Evolutionary conservation across 2,888 invertebrate genomes (phyloP), one percentile per base, ranked within the genome.

Genomic region (Tineola bisselliella): DNA sequence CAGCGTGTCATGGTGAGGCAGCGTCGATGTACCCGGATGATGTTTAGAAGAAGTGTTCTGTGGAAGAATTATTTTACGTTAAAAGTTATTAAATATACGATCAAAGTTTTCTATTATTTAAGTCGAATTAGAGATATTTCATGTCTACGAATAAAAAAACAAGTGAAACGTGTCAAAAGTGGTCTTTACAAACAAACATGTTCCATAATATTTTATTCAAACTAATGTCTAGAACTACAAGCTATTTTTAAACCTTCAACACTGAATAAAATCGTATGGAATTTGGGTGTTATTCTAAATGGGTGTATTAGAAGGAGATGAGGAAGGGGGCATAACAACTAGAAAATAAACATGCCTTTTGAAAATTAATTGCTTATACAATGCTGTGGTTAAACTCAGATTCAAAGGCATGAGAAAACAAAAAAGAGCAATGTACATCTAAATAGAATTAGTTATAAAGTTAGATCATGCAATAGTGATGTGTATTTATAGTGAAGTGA

Each of bases 41-140:
- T 92, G 92, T 78, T 93, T 93, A 93, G 92, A 93, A 91, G 93
- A 93, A 91, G 92, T 93, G 92, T 92, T 93, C 93, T 93, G 92
- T 68, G 81, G 79, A 54, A 25, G 3, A 54, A 54, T 11, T 3
- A 54, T 19, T 54, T 54, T 19, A 25, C 6, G 25, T 18, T 54
- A 54, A 12, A 59, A 59, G 6, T 18, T 44, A 13, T 19, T n/a
- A n/a, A n/a, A n/a, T n/a, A n/a, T n/a, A n/a, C n/a, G n/a, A n/a
- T n/a, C n/a, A n/a, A n/a, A n/a, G n/a, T n/a, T n/a, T 56, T 19
- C 19, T 56, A 56, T 19, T 56, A 52, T 15, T 52, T 6, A 6
- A 13, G 8, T 12, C 4, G 15, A 17, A 17, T 48, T 17, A 17
- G 15, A 38, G 38, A 48, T 48, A 48, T 48, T 48, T 48, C n/a